Evolutionary conservation across 1,140 invertebrate species (phyloP).

Genomic region (Drosophila mayri): DNA sequence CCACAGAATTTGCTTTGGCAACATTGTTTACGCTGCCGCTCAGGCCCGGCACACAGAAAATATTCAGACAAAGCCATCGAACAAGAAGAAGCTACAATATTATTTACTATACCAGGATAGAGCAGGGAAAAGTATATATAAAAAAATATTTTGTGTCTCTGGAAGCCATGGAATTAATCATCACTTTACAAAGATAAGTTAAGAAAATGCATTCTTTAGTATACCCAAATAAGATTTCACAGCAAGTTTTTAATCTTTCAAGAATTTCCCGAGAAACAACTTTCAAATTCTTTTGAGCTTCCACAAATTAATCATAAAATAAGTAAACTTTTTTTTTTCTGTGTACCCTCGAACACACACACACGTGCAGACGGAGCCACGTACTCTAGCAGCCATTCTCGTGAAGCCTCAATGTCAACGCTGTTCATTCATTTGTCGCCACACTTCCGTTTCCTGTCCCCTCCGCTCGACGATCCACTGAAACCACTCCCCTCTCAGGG

Average conservation of each 20-base stretch:
- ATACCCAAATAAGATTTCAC: no score
- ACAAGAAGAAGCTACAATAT: background rate
- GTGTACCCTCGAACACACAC: conserved; percentile 25
- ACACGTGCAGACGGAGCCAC: conserved; percentile 26
- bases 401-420: conserved; percentile 72
- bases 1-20: conserved; percentile 77
- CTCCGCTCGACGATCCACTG: background rate
- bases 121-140: background rate
- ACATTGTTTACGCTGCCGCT: conserved; percentile 65
- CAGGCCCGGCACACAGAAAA: conserved; percentile 10
- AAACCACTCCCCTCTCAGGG: conserved; percentile 7
- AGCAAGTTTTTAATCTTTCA: no score
- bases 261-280: background rate
- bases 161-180: no score
- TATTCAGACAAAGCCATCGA: background rate
- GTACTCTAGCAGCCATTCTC: conserved; percentile 19
- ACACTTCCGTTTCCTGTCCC: conserved; percentile 43
- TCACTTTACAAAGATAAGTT: no score
- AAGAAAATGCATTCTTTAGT: no score
- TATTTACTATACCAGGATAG: background rate
- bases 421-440: conserved; percentile 72
- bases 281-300: background rate
- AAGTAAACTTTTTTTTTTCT: background rate
- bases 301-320: background rate
- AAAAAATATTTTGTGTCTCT: no score